These are phyloP conservation scores for Pelochelys cantorii DNA, from an alignment of 2,797 vertebrate genomes.

Conservation along the genomic window DNA sequence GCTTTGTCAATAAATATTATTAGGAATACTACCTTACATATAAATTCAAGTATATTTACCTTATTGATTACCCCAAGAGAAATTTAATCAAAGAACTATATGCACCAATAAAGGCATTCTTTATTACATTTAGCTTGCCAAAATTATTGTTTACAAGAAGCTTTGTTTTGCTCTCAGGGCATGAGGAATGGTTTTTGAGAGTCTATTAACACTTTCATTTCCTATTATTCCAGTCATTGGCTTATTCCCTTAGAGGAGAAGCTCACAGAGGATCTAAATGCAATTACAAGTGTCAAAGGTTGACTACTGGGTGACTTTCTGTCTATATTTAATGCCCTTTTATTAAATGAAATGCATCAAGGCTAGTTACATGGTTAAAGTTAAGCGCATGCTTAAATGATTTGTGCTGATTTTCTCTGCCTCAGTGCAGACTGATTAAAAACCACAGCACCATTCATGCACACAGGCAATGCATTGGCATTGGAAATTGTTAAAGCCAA, in stretches of 20 bases:
- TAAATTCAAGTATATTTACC: not conserved
- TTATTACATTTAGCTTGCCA: not conserved
- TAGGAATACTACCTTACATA: not conserved
- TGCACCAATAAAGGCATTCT: not conserved
- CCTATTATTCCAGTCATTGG: not conserved
- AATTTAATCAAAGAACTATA: not conserved
- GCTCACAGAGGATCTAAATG: not conserved
- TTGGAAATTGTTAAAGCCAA: not conserved
- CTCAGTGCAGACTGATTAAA: not conserved
- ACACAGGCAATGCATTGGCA: not conserved
- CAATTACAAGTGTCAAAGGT: not conserved
- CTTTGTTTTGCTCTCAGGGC: fast-evolving
- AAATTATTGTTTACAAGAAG: not conserved
- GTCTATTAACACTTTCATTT: not conserved
- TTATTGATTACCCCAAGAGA: not conserved
- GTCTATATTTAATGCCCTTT: not conserved
- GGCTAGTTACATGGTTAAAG: not conserved
- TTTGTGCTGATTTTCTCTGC: not conserved
- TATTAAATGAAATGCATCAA: not conserved
- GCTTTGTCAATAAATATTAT: not conserved
- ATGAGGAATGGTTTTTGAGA: not conserved
- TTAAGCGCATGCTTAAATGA: not conserved
- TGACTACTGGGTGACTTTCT: not conserved
- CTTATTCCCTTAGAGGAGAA: not conserved
- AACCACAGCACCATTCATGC: not conserved